Evolutionary conservation across 2,888 invertebrate species (phyloP).

Genomic region (Hydropsyche betteni): DNA sequence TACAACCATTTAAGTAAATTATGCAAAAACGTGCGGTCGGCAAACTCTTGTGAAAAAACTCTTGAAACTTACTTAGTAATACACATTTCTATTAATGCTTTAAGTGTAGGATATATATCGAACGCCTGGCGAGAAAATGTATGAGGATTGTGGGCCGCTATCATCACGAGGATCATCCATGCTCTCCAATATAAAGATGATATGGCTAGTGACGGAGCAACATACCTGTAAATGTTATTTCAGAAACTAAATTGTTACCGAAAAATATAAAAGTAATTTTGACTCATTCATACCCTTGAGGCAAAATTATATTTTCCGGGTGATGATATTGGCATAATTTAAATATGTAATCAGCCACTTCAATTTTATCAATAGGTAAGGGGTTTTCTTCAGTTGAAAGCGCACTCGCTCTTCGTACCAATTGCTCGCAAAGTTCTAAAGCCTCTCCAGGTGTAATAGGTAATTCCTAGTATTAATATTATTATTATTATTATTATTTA

Average conservation of each 20-base stretch:
- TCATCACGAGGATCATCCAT: constrained; percentile 86
- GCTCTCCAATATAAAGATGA: constrained; percentile 95
- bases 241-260: neutral
- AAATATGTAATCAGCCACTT: constrained; percentile 89
- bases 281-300: constrained; percentile 71
- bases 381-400: constrained; percentile 79
- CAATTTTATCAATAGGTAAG: constrained; percentile 79
- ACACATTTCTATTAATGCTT: constrained; percentile 94
- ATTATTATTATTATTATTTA: too few relatives aligned
- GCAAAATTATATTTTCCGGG: constrained; percentile 90
- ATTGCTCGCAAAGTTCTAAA: constrained; percentile 84
- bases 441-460: constrained; percentile 84
- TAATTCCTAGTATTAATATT: constrained; percentile 76
- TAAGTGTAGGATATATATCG: constrained; percentile 89
- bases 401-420: constrained; percentile 85
- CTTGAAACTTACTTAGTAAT: constrained; percentile 81
- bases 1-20: too few relatives aligned
- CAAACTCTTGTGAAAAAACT: neutral
- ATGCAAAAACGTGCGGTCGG: too few relatives aligned
- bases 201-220: constrained; percentile 89
- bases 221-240: constrained; percentile 64
- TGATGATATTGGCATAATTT: constrained; percentile 91
- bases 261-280: constrained; percentile 32
- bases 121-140: constrained; percentile 88
- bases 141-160: constrained; percentile 92